Conservation (phyloP, 2,797 vertebrate species). For the Melanotaenia pygmaea region DNA sequence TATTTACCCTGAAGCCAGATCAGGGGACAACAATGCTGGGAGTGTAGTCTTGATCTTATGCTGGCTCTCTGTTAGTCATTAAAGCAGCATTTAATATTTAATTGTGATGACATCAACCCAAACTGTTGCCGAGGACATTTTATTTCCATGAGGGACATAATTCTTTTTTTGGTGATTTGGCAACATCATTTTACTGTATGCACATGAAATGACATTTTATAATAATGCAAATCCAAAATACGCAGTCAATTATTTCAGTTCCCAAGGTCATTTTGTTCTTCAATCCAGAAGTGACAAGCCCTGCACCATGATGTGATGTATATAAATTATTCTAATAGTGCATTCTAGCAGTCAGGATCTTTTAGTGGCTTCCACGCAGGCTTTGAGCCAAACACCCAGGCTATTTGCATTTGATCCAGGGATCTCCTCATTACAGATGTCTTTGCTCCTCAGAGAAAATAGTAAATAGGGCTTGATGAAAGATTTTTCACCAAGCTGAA, state of each 20-base stretch:
- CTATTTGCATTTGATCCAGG: slow-evolving; percentile 65
- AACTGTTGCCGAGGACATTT: slow-evolving; percentile 32
- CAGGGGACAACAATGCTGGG: not conserved
- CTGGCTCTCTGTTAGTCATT: slow-evolving; percentile 35
- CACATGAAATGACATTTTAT: slow-evolving; percentile 43
- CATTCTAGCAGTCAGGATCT: slow-evolving; percentile 48
- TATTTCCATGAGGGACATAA: slow-evolving; percentile 45
- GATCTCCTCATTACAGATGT: slow-evolving; percentile 51
- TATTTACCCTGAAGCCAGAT: slow-evolving; percentile 29
- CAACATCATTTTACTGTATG: slow-evolving; percentile 42
- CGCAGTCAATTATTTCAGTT: slow-evolving; percentile 58
- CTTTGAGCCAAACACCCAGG: slow-evolving; percentile 55
- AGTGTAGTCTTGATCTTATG: slow-evolving; percentile 15
- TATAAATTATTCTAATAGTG: slow-evolving; percentile 65
- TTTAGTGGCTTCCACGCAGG: slow-evolving; percentile 53
- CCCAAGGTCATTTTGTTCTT: slow-evolving; percentile 56
- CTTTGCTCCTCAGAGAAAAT: slow-evolving; percentile 27
- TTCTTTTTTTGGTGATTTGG: slow-evolving; percentile 40
- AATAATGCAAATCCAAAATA: slow-evolving; percentile 38
- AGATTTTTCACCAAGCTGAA: slow-evolving; percentile 50
- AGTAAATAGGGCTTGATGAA: slow-evolving; percentile 45
- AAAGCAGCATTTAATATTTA: slow-evolving; percentile 29
- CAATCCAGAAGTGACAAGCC: slow-evolving; percentile 40
- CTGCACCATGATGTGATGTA: slow-evolving; percentile 29
- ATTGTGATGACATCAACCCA: slow-evolving; percentile 40